Evolutionary conservation across 2,888 invertebrate species (phyloP), one percentile per base, ranked within the genome.

Genomic region (Drosophila atripex): DNA sequence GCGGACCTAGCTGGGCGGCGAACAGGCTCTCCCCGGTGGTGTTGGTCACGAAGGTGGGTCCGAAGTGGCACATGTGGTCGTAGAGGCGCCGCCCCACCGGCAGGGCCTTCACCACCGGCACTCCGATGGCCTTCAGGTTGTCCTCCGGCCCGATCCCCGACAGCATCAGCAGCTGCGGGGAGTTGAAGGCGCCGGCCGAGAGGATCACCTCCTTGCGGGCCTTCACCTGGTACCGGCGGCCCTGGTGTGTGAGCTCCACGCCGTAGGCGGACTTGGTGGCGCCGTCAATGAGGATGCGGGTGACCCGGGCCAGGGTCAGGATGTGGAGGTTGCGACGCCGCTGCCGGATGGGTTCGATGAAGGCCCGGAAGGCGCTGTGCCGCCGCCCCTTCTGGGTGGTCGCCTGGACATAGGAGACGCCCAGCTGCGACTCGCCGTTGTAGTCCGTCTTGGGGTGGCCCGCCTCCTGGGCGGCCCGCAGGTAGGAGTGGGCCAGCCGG

Each of bases 121-220:
- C 93, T 0, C 92, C 93, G 3, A 93, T 89, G 3, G 92, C 91
- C 16, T 90, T 86, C 1, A 95, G 90, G 78, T 95, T 92, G 46
- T 93, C 88, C 64, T 84, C 91, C 0, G 94, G 94, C 2, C 94
- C 94, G 12, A 94, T 88, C 0, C 97, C 97, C 6, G 97, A 97
- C 5, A 98, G 90, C 96, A 98, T 96, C 9, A 98, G 93, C 2
- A 98, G 90, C 90, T 98, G 98, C 0, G 98, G 97, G 0, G 97
- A 96, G 83, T 96, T 96, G 73, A 98, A 95, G 1, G 97, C 94
- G 0, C 98, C 98, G 1, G 96, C 97, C 12, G 96, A 95, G 14
- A 98, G 86, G 56, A 98, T 95, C 0, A 98, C 95, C 92, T 97
- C 97, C 89, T 95, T 96, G 70, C 92, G 92, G 0, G 95, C 96